Conservation (phyloP, 2,113 vertebrate species). For the Onychostoma macrolepis region DNA sequence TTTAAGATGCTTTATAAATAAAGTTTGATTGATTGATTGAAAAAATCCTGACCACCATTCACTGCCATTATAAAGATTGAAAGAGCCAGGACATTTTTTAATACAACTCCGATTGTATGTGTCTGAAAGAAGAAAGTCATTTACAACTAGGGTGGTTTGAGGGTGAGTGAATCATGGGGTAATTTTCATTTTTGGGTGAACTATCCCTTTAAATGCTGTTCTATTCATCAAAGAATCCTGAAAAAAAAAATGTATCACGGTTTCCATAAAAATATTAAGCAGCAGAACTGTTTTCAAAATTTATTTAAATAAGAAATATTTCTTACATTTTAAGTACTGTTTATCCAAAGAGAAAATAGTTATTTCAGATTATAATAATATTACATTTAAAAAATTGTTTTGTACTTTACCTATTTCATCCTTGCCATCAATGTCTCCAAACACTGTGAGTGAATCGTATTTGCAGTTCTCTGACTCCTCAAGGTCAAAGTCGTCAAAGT, state of each 20-base stretch:
- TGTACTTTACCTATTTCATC: slow-evolving; percentile 75
- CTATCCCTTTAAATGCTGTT: not conserved
- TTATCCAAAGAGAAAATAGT: not conserved
- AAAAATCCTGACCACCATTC: too few species aligned
- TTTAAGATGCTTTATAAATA: too few species aligned
- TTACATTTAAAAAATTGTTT: not conserved
- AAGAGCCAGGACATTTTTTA: too few species aligned
- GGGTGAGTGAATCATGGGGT: too few species aligned
- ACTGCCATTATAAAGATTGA: too few species aligned
- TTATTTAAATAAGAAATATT: not conserved
- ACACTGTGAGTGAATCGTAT: slow-evolving; percentile 76
- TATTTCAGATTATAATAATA: not conserved
- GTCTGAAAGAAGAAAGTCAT: too few species aligned
- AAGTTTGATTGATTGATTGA: too few species aligned
- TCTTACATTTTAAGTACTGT: not conserved
- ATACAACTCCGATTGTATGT: too few species aligned
- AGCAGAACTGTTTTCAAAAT: not conserved
- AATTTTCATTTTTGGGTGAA: not conserved
- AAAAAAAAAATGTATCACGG: not conserved
- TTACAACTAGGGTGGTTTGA: too few species aligned
- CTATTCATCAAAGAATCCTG: not conserved
- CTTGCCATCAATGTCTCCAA: slow-evolving; percentile 73
- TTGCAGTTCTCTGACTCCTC: slow-evolving; percentile 80
- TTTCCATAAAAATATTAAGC: not conserved
- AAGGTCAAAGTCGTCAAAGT: slow-evolving; percentile 79